Conservation (phyloP, 2,797 vertebrate genomes). For the Danio albolineatus region DNA sequence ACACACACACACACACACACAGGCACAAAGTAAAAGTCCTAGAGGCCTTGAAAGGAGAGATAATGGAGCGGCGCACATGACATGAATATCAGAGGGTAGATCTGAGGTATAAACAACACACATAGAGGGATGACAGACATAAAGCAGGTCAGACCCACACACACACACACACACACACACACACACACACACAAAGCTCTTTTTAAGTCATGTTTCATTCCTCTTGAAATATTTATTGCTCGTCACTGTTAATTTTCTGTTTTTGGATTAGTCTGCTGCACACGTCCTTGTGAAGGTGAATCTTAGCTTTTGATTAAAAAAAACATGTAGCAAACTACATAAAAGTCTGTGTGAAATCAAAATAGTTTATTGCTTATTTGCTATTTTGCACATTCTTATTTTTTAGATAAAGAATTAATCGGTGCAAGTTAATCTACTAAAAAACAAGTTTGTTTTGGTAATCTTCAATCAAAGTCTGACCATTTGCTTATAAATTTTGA, state of each 20-base stretch:
- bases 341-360: no score
- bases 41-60: constrained; percentile 33
- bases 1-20: constrained; percentile 17
- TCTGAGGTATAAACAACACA: constrained; percentile 52
- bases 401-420: no score
- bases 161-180: constrained; percentile 3
- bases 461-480: no score
- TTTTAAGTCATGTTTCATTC: not conserved
- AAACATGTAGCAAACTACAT: constrained; percentile 2
- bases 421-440: no score
- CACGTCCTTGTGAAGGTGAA: not conserved
- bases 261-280: not conserved
- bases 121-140: constrained; percentile 48
- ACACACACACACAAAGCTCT: not conserved
- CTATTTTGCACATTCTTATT: no score
- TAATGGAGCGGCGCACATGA: constrained; percentile 47
- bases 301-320: not conserved
- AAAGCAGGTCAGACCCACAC: constrained; percentile 30
- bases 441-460: no score
- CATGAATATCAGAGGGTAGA: constrained; percentile 39
- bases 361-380: no score
- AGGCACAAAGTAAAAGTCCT: constrained; percentile 32
- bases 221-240: not conserved
- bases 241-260: not conserved
- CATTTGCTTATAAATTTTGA: no score